A percentile compares a stretch with the other conserved stretches of the same genome.
Evolutionary conservation across 2,888 invertebrate species (phyloP).

Genomic region (Agapostemon virescens): DNA sequence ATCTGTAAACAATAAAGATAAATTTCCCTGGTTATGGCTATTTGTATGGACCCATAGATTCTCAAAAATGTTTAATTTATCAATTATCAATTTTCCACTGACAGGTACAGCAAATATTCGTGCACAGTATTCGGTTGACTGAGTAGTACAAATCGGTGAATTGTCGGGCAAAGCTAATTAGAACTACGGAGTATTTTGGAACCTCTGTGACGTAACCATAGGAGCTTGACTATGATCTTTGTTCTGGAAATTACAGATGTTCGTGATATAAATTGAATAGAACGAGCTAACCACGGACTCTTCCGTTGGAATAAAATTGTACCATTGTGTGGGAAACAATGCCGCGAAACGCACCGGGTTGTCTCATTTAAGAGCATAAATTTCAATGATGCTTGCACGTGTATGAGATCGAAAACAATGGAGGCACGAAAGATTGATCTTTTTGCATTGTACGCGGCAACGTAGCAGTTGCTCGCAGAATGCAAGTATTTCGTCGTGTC

Average conservation of each 20-base stretch:
- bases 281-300: background rate
- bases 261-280: background rate
- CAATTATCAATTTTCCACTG: background rate
- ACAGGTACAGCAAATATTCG: background rate
- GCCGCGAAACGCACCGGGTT: background rate
- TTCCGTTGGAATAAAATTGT: slow-evolving; percentile 4
- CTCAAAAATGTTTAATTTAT: no score
- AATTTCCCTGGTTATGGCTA: no score
- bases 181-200: background rate
- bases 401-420: background rate
- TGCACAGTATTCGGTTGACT: no score
- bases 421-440: background rate
- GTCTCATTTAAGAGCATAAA: background rate
- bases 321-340: slow-evolving; percentile 5
- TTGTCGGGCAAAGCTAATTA: background rate
- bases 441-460: background rate
- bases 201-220: background rate
- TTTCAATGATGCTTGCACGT: background rate
- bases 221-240: background rate
- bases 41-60: no score
- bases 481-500: background rate
- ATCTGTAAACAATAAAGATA: no score
- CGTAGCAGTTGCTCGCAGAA: background rate
- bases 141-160: background rate
- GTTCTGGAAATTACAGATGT: background rate